Evolutionary conservation across 2,888 invertebrate species (phyloP).

Genomic region (Homarus gammarus): DNA sequence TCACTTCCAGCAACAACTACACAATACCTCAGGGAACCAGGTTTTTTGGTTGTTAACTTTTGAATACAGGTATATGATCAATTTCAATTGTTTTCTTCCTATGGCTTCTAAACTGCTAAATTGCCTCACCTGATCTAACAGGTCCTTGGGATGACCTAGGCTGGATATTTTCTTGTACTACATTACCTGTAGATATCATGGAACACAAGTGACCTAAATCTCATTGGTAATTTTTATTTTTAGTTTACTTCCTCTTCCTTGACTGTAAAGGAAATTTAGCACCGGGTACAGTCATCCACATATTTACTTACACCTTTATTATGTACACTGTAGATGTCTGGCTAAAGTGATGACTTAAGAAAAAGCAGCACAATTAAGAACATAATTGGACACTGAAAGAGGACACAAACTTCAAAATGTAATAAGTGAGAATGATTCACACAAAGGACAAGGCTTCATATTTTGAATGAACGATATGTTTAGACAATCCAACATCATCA

Average conservation of each 20-base stretch:
- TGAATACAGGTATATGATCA: not conserved
- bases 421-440: conserved; percentile 57
- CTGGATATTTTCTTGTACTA: conserved; percentile 51
- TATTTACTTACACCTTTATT: conserved; percentile 64
- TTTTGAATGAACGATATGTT: conserved; percentile 73
- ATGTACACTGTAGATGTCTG: conserved; percentile 65
- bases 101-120: conserved; percentile 23
- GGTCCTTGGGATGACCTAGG: conserved; percentile 50
- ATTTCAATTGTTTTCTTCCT: conserved; percentile 19
- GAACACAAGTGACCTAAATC: conserved; percentile 54
- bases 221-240: conserved; percentile 46
- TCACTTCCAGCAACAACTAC: conserved; percentile 43
- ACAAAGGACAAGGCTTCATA: conserved; percentile 70
- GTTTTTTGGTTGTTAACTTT: conserved; percentile 4
- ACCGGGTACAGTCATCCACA: conserved; percentile 69
- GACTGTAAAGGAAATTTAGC: conserved; percentile 68
- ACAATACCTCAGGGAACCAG: conserved; percentile 25
- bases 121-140: conserved; percentile 60
- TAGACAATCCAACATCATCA: conserved; percentile 73
- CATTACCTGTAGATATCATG: conserved; percentile 47
- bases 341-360: conserved; percentile 48
- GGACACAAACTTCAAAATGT: conserved; percentile 62
- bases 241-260: conserved; percentile 47
- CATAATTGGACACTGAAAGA: conserved; percentile 58
- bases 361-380: conserved; percentile 63